Base-by-base conservation (phyloP, 2,888 invertebrate species). In the Antheraea assamensis region DNA sequence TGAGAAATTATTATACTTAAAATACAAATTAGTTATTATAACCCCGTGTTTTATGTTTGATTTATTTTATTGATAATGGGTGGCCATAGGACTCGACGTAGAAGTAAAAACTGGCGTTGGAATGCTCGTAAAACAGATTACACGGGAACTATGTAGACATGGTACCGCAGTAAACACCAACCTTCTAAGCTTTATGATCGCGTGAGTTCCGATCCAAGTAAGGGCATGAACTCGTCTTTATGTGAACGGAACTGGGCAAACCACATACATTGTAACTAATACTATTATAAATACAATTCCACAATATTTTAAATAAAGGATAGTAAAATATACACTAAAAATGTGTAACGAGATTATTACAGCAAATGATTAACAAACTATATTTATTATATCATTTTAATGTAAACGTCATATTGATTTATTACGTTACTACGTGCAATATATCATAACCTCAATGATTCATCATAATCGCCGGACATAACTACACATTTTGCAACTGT, bases 151-250 rank as follows among this genome's bases (percentile, higher is more conserved):
- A 68, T 68, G 35, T 68, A 68, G 68, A 68, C 68, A n/a, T 68
- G 68, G 61, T 35, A 35, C 68, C 21, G 68, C 68, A 68, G 68
- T 68, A 68, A 68, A 68, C 35, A 68, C 35, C 68, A 68, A 68
- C 68, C 68, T 68, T 68, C 68, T 68, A 68, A 68, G 68, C 35
- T 68, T 68, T 68, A 68, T 68, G 68, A n/a, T 68, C 68, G 68
- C 68, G 68, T 68, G 68, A 68, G 35, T 68, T 68, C 19, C 68
- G 19, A 68, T 68, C 68, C 68, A 35, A 68, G 68, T 68, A 24
- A 68, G 19, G 68, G n/a, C 35, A 68, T 68, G 35, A 68, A 68
- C n/a, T 68, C n/a, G n/a, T n/a, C n/a, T 35, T 64, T 68, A 35
- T 19, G n/a, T 68, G 68, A 35, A 68, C 68, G 31, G 66, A 66